Percentiles rank a stretch among this genome's conserved stretches.
Conservation (phyloP, 2,113 vertebrate species). For the Pseudolaguvia tuberculata region DNA sequence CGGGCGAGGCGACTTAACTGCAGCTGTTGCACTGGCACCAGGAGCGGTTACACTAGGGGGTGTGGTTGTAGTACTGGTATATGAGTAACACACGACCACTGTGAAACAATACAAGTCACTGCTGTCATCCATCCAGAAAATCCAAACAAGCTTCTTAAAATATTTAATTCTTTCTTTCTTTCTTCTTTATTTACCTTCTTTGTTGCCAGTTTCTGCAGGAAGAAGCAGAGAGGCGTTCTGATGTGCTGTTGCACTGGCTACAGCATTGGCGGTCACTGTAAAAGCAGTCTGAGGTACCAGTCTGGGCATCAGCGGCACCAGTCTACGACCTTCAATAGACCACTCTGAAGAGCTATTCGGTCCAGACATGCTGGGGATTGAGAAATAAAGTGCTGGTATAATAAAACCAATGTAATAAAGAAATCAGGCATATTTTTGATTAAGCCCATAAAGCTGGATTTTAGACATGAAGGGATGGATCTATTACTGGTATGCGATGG, state of each 20-base stretch:
- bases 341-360: constrained; percentile 96
- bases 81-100: constrained; percentile 98
- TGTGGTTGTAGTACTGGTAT: constrained; percentile 92
- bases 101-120: constrained; percentile 46
- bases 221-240: constrained; percentile 86
- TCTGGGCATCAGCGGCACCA: constrained; percentile 93
- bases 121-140: neutral
- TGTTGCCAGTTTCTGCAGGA: constrained; percentile 92
- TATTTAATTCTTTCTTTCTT: neutral
- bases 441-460: neutral
- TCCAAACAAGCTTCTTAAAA: neutral
- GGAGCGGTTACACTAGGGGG: constrained; percentile 82
- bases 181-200: constrained; percentile 76
- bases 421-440: neutral
- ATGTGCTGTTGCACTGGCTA: constrained; percentile 85
- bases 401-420: neutral
- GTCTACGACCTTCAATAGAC: constrained; percentile 93
- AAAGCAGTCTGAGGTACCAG: constrained; percentile 96
- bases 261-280: constrained; percentile 88
- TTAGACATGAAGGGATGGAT: no score
- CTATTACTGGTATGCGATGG: constrained; percentile 95
- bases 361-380: constrained; percentile 85
- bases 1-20: constrained; percentile 88
- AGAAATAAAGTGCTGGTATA: neutral
- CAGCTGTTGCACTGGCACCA: constrained; percentile 75